Evolutionary conservation across 2,113 vertebrate genomes (phyloP).

Genomic region (Rhagologus leucostigma): DNA sequence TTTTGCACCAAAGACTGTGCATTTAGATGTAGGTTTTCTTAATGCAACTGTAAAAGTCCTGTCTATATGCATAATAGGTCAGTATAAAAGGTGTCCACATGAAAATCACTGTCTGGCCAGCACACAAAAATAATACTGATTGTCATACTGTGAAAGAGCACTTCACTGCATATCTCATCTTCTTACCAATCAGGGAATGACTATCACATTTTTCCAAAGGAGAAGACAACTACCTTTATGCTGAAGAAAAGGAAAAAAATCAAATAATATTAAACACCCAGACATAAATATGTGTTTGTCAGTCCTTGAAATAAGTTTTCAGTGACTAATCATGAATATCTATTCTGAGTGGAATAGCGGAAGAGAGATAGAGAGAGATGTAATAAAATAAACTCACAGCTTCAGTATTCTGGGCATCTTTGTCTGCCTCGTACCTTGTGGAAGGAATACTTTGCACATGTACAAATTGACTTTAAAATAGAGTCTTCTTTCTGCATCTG

Average conservation of each 20-base stretch:
- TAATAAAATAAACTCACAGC: background rate
- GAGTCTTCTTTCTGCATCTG: background rate
- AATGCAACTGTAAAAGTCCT: conserved; percentile 2
- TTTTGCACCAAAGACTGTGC: conserved; percentile 33
- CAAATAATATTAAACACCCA: background rate
- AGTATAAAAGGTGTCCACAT: background rate
- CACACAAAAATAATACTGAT: background rate
- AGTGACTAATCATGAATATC: background rate
- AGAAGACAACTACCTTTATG: background rate
- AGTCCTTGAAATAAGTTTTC: background rate
- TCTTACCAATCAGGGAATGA: background rate
- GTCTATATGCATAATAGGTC: background rate
- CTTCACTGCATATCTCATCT: background rate
- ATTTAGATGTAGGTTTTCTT: conserved; percentile 42
- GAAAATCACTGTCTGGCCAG: background rate
- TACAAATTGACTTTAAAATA: background rate
- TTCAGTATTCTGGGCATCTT: background rate
- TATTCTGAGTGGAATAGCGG: background rate
- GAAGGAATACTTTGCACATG: background rate
- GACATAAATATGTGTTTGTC: background rate
- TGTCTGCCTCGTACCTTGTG: background rate
- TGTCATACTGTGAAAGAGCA: background rate
- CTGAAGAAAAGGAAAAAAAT: background rate
- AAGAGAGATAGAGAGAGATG: background rate
- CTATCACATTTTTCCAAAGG: background rate